Percentiles rank a stretch among this genome's conserved stretches.
phyloP scores from a whole-genome alignment of 2,113 vertebrate genomes.

The Eptatretus burgeri region DNA sequence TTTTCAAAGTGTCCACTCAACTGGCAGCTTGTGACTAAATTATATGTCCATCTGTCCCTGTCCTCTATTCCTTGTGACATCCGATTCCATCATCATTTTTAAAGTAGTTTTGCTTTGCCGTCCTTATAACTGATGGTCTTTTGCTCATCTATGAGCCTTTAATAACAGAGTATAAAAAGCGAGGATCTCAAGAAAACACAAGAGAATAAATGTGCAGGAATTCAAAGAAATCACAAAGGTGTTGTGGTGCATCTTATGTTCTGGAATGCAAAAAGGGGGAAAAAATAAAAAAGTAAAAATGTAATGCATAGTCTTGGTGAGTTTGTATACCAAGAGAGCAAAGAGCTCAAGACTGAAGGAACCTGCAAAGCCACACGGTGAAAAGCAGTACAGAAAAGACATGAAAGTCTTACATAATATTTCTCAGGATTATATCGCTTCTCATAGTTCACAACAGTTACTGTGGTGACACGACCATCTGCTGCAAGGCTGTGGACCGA shows the following conservation, averaged over 20 bases:
- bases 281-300: background rate
- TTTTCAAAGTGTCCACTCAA: no score
- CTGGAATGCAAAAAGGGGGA: background rate
- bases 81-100: no score
- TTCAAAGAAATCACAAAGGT: background rate
- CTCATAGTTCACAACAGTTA: constrained; percentile 48
- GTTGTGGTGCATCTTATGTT: background rate
- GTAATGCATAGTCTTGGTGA: no score
- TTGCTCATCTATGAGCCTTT: no score
- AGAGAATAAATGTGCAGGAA: background rate
- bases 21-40: no score
- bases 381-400: background rate
- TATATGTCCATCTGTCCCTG: no score
- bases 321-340: background rate
- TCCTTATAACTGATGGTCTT: no score
- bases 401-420: constrained; percentile 35
- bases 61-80: no score
- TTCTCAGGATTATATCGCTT: constrained; percentile 40
- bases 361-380: no score
- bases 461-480: constrained; percentile 31
- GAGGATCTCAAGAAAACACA: no score
- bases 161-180: no score
- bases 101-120: no score
- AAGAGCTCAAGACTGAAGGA: background rate
- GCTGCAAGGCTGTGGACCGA: constrained; percentile 31